These are phyloP conservation scores for Hemicordylus capensis DNA, from an alignment of 2,113 vertebrate genomes.

Conservation along the genomic window DNA sequence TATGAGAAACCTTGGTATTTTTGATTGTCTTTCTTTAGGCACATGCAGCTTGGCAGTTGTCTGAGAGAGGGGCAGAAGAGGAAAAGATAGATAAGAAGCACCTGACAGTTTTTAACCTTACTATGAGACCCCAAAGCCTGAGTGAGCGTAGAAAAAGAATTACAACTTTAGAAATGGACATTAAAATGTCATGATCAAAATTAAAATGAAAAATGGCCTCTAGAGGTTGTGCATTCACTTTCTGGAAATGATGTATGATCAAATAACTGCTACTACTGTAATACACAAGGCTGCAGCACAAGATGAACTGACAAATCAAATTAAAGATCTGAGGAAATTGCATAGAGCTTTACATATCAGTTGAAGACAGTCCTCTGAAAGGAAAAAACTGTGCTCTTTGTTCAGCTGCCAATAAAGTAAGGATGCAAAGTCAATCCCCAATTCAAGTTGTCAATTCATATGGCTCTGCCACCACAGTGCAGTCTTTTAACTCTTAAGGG, in stretches of 20 bases:
- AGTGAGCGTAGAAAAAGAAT: neutral
- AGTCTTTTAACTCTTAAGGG: neutral
- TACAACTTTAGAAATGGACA: neutral
- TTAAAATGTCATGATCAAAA: neutral
- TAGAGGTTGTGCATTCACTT: constrained; percentile 7
- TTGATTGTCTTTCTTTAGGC: neutral
- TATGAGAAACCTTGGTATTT: neutral
- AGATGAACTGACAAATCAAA: constrained; percentile 6
- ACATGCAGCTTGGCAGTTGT: neutral
- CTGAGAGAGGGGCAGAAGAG: neutral
- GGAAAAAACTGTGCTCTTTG: neutral
- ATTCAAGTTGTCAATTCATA: neutral
- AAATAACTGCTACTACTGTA: neutral
- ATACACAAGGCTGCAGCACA: neutral
- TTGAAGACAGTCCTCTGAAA: constrained; percentile 6
- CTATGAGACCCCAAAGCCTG: neutral
- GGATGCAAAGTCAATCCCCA: neutral
- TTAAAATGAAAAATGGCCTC: constrained; percentile 7
- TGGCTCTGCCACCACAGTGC: neutral
- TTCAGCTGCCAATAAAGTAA: neutral
- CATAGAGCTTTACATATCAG: neutral
- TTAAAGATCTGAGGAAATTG: neutral
- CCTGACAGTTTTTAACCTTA: neutral
- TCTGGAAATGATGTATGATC: neutral
- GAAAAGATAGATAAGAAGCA: neutral